A percentile compares a stretch with the other conserved stretches of the same genome.
phyloP scores from a whole-genome alignment of 2,113 vertebrate genomes.

The Eupsittula cactorum region DNA sequence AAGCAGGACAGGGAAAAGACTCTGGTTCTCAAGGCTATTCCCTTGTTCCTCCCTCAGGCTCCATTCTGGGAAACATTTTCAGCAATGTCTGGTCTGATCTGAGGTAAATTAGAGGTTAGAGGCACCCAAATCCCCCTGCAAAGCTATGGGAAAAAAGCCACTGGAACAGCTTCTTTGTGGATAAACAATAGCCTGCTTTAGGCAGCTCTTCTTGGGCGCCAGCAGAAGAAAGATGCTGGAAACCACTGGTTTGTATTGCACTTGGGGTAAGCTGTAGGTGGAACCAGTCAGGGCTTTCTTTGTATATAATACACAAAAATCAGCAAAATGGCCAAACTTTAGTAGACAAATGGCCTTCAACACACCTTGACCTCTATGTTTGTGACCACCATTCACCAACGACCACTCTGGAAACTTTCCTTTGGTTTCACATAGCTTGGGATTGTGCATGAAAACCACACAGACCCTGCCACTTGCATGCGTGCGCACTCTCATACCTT shows the following conservation, averaged over 20 bases:
- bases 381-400: not conserved
- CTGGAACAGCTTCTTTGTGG: not conserved
- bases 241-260: not conserved
- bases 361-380: not conserved
- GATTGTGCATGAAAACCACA: not conserved
- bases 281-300: not conserved
- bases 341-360: not conserved
- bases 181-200: not conserved
- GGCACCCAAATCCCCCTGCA: not conserved
- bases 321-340: not conserved
- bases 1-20: not conserved
- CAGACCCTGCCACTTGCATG: fast-evolving
- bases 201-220: not conserved
- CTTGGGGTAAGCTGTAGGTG: not conserved
- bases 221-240: not conserved
- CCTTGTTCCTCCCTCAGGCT: not conserved
- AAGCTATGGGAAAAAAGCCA: not conserved
- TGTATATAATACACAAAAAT: not conserved
- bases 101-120: not conserved
- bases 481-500: fast-evolving
- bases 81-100: not conserved
- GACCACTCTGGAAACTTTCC: not conserved
- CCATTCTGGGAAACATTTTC: not conserved
- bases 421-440: not conserved
- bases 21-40: not conserved